These are phyloP conservation scores for Spheniscus humboldti DNA, from an alignment of 2,797 vertebrate species.

Conservation along the genomic window DNA sequence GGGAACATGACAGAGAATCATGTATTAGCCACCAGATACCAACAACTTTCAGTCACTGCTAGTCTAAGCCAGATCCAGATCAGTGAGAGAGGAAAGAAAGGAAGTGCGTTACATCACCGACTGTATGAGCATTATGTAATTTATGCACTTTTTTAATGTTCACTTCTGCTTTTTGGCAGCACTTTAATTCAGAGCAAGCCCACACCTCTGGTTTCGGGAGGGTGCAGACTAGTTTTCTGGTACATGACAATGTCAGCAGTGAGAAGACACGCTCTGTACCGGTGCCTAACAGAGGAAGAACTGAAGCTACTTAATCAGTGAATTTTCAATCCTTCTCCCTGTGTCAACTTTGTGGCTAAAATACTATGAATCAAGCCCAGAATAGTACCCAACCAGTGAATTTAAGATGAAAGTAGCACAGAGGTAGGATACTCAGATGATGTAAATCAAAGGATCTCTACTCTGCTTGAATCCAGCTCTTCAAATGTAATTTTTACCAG, in stretches of 20 bases:
- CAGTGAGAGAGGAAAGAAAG: not conserved
- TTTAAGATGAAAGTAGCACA: not conserved
- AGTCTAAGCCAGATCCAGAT: not conserved
- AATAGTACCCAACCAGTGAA: not conserved
- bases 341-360: constrained; percentile 8
- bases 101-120: not conserved
- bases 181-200: constrained; percentile 12
- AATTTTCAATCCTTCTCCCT: not conserved
- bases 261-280: not conserved
- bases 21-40: not conserved
- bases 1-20: not conserved
- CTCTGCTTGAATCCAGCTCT: not conserved
- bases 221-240: not conserved
- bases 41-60: not conserved
- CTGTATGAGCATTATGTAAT: not conserved
- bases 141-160: not conserved
- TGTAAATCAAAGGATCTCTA: not conserved
- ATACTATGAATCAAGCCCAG: not conserved
- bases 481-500: not conserved
- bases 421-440: not conserved
- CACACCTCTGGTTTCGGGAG: constrained; percentile 1
- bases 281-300: not conserved
- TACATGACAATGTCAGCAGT: not conserved
- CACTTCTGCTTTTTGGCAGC: constrained; percentile 32
- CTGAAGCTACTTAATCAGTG: not conserved